Evolutionary conservation across 2,113 vertebrate genomes (phyloP), one percentile per base, ranked within the genome.

Genomic region (Rhinolophus ferrumequinum): DNA sequence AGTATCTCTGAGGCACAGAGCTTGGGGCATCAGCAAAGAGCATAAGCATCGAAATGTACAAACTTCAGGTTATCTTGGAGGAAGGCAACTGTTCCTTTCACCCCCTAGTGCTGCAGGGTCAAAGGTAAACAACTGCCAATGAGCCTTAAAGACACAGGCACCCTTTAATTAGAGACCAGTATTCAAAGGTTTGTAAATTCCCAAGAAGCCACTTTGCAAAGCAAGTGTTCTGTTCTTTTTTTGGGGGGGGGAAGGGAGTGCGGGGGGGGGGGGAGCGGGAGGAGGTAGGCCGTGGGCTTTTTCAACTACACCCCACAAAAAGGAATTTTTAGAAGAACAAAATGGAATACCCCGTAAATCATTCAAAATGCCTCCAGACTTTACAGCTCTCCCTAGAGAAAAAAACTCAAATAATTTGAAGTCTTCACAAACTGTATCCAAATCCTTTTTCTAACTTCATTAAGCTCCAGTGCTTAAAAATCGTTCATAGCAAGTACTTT

Each of bases 401-500:
- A 84, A 60, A 97, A 97, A 96, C 97, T 95, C 96, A 98, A 62
- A 86, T 54, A 95, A 96, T 97, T 84, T 96, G 97, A 98, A 98
- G 96, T 86, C 94, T 98, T 98, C 98, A 98, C 90, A 98, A 97
- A 96, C 97, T 90, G 96, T 97, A 98, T 98, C 98, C 97, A 98
- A 98, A 99, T 98, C 97, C 91, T 97, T 98, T 98, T 93, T 96
- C 95, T 97, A 98, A 98, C 97, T 99, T 99, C 97, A 98, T 99
- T 99, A 98, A 98, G 96, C 98, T 96, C 66, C 82, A 75, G 5
- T 92, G 97, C 98, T 98, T 99, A 98, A 98, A 97, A 98, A 98
- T 94, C 95, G 75, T 98, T 98, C 97, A 87, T 97, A 98, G 98
- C 97, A 98, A 98, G 95, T 97, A 97, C 96, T 98, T 98, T 98